These are phyloP conservation scores for Peromyscus attwateri DNA, from an alignment of 2,797 vertebrate genomes.

Conservation along the genomic window DNA sequence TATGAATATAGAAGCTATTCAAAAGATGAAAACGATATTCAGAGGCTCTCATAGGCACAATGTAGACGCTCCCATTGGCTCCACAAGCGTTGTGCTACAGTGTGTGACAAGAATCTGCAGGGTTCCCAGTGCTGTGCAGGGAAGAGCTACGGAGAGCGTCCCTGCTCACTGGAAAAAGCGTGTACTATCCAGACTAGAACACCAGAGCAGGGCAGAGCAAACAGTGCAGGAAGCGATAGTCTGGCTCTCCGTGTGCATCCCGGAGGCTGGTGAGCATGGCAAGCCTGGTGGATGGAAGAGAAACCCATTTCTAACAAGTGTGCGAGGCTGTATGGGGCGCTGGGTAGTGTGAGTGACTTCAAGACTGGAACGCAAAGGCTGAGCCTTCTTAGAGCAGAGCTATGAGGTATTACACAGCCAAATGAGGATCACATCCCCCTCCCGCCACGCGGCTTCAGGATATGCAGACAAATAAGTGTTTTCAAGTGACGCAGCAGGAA, in stretches of 20 bases:
- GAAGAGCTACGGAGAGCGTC: constrained; percentile 77
- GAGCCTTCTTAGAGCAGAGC: constrained; percentile 64
- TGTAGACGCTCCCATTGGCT: constrained; percentile 76
- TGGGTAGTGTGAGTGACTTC: constrained; percentile 45
- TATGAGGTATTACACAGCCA: constrained; percentile 56
- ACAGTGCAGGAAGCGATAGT: not conserved
- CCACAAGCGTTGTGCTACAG: constrained; percentile 82
- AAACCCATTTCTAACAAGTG: constrained; percentile 40
- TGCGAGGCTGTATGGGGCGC: constrained; percentile 62
- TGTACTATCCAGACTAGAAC: constrained; percentile 71
- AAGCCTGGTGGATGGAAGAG: constrained; percentile 71
- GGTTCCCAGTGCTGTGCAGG: constrained; percentile 74
- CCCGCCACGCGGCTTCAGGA: constrained; percentile 45
- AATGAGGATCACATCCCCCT: not conserved
- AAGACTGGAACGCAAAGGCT: constrained; percentile 18
- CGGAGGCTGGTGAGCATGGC: constrained; percentile 59
- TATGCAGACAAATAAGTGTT: constrained; percentile 62
- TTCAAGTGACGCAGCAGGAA: constrained; percentile 58
- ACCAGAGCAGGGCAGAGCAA: constrained; percentile 59
- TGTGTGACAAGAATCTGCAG: constrained; percentile 77
- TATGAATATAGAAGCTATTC: constrained; percentile 82
- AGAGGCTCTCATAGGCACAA: constrained; percentile 72
- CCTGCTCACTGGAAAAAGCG: constrained; percentile 79
- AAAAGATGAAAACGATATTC: constrained; percentile 77
- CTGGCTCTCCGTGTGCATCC: constrained; percentile 80